phyloP scores from a whole-genome alignment of 2,888 invertebrate species.

The Mimas tiliae region DNA sequence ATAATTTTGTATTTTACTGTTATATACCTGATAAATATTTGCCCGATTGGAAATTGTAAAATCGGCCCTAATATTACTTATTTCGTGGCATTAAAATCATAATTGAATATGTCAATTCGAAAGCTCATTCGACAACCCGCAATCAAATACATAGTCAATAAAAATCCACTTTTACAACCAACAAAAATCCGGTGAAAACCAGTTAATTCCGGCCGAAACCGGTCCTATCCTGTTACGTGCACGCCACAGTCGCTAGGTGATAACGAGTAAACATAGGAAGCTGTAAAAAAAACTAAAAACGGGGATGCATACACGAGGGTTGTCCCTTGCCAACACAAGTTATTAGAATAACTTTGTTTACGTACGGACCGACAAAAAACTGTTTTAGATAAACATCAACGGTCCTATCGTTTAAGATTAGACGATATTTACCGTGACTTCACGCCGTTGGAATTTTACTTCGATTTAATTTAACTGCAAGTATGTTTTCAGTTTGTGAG shows the following conservation, averaged over 20 bases:
- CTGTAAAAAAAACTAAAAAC: constrained; percentile 6
- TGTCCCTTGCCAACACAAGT: background rate
- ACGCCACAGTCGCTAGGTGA: constrained; percentile 16
- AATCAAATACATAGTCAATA: constrained; percentile 7
- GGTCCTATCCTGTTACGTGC: constrained; percentile 15
- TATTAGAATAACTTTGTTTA: constrained; percentile 23
- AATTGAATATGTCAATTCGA: background rate
- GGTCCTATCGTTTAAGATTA: constrained; percentile 11
- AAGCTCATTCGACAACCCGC: background rate
- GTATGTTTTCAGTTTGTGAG: background rate
- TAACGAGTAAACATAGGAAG: constrained; percentile 23
- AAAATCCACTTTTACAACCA: constrained; percentile 16
- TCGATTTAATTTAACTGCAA: background rate
- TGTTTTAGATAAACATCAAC: constrained; percentile 20
- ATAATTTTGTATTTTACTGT: too few relatives aligned
- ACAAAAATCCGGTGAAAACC: constrained; percentile 22
- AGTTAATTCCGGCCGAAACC: constrained; percentile 22
- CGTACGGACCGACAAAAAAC: constrained; percentile 18
- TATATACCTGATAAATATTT: too few relatives aligned
- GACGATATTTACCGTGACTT: constrained; percentile 15
- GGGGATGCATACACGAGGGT: constrained; percentile 16
- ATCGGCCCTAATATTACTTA: too few relatives aligned
- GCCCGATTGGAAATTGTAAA: too few relatives aligned
- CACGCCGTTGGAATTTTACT: background rate
- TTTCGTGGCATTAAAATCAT: background rate